Percentiles rank a stretch among this genome's conserved stretches.
These are phyloP conservation scores for Leptatherina wallacei DNA, from an alignment of 2,797 vertebrate genomes.

Conservation along the genomic window DNA sequence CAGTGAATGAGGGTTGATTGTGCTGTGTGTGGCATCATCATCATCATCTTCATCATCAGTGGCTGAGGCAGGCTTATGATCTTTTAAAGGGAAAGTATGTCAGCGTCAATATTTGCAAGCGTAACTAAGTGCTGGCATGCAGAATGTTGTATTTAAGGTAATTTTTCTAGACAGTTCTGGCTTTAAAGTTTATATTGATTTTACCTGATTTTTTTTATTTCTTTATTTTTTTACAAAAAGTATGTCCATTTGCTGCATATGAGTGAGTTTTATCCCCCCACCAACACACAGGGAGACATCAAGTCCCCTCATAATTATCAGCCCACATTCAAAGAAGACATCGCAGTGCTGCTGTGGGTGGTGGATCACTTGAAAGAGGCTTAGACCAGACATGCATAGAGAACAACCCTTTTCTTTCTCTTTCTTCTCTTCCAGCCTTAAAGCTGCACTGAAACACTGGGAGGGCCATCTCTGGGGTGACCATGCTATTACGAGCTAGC, in stretches of 20 bases:
- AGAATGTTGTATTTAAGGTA: not conserved
- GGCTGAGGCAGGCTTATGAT: slow-evolving; percentile 24
- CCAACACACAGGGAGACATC: slow-evolving; percentile 37
- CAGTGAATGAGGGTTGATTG: slow-evolving; percentile 44
- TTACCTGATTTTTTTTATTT: not conserved
- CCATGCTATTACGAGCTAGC: slow-evolving; percentile 64
- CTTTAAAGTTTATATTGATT: not conserved
- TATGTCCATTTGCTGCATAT: slow-evolving; percentile 6
- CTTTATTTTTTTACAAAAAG: slow-evolving; percentile 1
- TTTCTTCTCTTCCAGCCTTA: slow-evolving; percentile 21
- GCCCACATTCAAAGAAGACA: slow-evolving; percentile 56
- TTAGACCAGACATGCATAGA: slow-evolving; percentile 49
- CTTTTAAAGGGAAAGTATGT: slow-evolving; percentile 15
- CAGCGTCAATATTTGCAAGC: slow-evolving; percentile 4
- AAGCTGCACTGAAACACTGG: slow-evolving; percentile 23
- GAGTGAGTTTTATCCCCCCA: slow-evolving; percentile 5
- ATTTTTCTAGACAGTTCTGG: slow-evolving; percentile 7
- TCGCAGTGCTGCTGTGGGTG: slow-evolving; percentile 54
- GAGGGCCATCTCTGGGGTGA: slow-evolving; percentile 61
- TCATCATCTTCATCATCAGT: slow-evolving; percentile 3
- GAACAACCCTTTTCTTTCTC: slow-evolving; percentile 24
- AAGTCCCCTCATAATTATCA: slow-evolving; percentile 75
- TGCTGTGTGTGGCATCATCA: slow-evolving; percentile 14
- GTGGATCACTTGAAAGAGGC: slow-evolving; percentile 63
- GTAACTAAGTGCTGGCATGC: not conserved